A percentile compares a stretch with the other conserved stretches of the same genome.
Evolutionary conservation across 2,888 invertebrate species (phyloP).

Genomic region (Antheraea assamensis): DNA sequence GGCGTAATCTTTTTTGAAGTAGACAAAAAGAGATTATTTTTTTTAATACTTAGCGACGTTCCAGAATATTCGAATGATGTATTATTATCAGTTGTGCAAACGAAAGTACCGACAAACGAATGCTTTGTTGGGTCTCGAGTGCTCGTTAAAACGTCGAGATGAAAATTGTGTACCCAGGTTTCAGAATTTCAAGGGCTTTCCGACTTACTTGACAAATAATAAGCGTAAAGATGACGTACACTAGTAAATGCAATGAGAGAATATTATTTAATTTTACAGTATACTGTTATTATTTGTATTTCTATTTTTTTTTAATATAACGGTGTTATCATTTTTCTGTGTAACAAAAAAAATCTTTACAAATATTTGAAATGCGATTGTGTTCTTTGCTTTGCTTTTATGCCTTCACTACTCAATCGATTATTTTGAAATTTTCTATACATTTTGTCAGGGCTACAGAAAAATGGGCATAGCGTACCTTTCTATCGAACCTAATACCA

Average conservation of each 20-base stretch:
- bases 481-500: no score
- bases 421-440: no score
- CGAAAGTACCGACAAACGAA: constrained; percentile 3
- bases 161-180: constrained; percentile 5
- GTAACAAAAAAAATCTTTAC: neutral
- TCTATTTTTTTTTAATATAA: neutral
- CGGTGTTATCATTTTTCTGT: neutral
- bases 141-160: constrained; percentile 9
- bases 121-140: constrained; percentile 2
- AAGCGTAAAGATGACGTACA: neutral
- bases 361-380: no score
- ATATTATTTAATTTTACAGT: neutral
- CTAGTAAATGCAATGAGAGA: neutral
- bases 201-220: constrained; percentile 10
- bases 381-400: no score
- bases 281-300: neutral
- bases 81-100: constrained; percentile 8
- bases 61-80: neutral
- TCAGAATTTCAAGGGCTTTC: constrained; percentile 5
- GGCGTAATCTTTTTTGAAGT: neutral
- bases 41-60: neutral
- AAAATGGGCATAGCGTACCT: no score
- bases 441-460: no score
- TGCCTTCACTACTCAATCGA: no score
- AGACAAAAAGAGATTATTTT: neutral